These are phyloP conservation scores for Catharus bicknelli DNA, from an alignment of 2,113 vertebrate genomes.

Conservation along the genomic window DNA sequence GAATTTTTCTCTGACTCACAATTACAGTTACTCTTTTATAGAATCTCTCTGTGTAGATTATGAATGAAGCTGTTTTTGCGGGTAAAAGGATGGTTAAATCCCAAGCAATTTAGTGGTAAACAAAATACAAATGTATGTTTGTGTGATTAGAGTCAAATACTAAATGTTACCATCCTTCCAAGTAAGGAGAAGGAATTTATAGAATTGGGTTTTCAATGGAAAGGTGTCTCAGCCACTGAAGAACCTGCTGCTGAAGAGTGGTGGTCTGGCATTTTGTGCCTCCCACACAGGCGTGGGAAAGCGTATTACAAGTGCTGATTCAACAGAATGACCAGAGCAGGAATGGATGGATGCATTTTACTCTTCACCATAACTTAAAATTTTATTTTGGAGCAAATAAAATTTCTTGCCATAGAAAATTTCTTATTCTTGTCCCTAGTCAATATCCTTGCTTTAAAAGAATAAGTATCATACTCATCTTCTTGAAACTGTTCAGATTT, in stretches of 20 bases:
- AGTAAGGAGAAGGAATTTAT: background rate
- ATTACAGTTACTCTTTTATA: background rate
- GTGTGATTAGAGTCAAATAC: background rate
- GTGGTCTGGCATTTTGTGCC: background rate
- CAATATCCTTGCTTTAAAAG: constrained; percentile 14
- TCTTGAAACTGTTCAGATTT: constrained; percentile 8
- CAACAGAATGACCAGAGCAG: background rate
- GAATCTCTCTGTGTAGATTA: background rate
- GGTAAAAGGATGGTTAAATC: background rate
- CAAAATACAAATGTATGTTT: background rate
- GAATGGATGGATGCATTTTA: background rate
- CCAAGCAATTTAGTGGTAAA: background rate
- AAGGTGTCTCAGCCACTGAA: background rate
- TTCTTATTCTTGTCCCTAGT: background rate
- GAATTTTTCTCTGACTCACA: background rate
- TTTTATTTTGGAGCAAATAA: background rate
- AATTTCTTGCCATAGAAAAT: background rate
- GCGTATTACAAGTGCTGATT: background rate
- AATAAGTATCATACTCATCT: background rate
- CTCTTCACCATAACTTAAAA: background rate
- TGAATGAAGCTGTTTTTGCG: background rate
- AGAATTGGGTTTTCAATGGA: background rate
- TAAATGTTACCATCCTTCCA: background rate
- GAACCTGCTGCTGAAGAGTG: background rate
- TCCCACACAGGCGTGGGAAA: background rate